phyloP scores from a whole-genome alignment of 2,888 invertebrate species.

The Drosophila emarginata region DNA sequence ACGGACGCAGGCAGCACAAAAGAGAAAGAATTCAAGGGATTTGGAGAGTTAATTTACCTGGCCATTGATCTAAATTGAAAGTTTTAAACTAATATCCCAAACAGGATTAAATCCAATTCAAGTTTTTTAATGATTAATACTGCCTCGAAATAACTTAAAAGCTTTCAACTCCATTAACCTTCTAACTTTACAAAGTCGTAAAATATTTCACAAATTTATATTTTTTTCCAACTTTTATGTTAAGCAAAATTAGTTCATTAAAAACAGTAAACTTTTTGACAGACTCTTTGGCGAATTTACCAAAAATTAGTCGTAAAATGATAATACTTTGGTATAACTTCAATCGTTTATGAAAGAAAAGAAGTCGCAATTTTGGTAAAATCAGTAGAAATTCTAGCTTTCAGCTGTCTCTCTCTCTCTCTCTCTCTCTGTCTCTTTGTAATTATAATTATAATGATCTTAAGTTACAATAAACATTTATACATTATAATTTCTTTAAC shows the following conservation, averaged over 20 bases:
- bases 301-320: too few species aligned
- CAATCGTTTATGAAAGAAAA: too few species aligned
- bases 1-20: constrained; percentile 8
- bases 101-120: too few species aligned
- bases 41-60: constrained; percentile 10
- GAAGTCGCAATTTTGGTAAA: too few species aligned
- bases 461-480: neutral
- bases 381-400: neutral
- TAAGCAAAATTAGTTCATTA: neutral
- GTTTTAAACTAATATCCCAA: neutral
- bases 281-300: too few species aligned
- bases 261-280: neutral
- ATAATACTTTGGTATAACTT: too few species aligned
- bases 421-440: neutral
- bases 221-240: neutral
- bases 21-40: neutral
- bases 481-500: neutral
- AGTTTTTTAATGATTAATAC: too few species aligned
- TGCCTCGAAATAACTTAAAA: neutral
- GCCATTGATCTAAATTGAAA: constrained; percentile 1
- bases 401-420: neutral
- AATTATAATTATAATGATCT: neutral
- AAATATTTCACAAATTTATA: neutral
- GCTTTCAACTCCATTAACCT: neutral
- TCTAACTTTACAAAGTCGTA: neutral